Evolutionary conservation across 1,140 invertebrate species (phyloP).

Genomic region (Adelges cooleyi): DNA sequence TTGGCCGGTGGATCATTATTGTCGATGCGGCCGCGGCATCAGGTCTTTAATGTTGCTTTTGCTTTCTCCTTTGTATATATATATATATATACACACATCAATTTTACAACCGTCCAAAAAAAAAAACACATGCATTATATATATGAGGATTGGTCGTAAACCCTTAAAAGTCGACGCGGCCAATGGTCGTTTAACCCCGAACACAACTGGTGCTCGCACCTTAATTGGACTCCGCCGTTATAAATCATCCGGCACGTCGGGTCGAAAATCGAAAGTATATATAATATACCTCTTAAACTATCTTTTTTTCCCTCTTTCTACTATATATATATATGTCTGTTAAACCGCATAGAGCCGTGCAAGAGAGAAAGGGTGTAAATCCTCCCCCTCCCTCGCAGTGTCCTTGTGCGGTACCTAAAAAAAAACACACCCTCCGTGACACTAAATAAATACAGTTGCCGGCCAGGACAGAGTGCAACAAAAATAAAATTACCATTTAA

Average conservation of each 20-base stretch:
- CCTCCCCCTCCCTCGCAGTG: not conserved
- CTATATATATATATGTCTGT: not conserved
- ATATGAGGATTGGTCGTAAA: not conserved
- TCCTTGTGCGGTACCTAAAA: no score
- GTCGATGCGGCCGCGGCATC: not conserved
- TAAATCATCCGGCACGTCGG: conserved; percentile 12
- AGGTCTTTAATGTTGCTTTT: not conserved
- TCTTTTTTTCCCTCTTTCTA: not conserved
- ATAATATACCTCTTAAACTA: no score
- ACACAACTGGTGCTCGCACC: not conserved
- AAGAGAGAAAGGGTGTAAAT: not conserved
- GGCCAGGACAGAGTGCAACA: not conserved
- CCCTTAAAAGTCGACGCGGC: not conserved
- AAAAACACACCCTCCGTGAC: no score
- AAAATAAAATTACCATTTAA: conserved; percentile 23
- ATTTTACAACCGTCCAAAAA: conserved; percentile 1
- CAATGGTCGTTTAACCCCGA: not conserved
- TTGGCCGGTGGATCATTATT: not conserved
- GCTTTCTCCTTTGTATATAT: not conserved
- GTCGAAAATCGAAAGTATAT: conserved; percentile 6
- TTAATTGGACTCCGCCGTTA: conserved; percentile 9
- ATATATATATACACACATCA: no score
- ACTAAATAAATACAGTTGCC: conserved; percentile 1
- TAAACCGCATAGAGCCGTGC: not conserved
- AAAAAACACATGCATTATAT: not conserved